phyloP scores from a whole-genome alignment of 2,113 vertebrate genomes.

The Heloderma charlesbogerti region DNA sequence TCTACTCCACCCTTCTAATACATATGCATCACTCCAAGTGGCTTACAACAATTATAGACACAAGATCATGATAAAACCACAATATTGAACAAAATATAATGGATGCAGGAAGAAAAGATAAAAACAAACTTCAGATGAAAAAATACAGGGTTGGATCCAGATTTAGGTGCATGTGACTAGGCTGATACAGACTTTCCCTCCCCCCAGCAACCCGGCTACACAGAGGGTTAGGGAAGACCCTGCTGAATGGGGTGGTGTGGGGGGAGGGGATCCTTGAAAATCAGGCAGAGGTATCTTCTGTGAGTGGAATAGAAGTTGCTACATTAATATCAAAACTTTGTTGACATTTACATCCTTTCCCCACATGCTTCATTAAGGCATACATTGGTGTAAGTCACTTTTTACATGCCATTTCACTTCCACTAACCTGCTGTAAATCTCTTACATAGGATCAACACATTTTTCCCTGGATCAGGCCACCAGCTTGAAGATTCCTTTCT shows the following conservation, averaged over 20 bases:
- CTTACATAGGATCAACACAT: background rate
- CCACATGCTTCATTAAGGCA: background rate
- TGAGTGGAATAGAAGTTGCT: background rate
- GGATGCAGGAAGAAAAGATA: background rate
- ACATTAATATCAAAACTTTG: background rate
- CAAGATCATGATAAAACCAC: background rate
- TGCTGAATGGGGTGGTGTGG: no score
- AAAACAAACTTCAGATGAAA: background rate
- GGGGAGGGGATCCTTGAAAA: no score
- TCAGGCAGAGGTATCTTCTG: no score
- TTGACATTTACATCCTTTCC: background rate
- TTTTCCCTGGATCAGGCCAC: background rate
- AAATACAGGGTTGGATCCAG: background rate
- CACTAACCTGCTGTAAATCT: background rate
- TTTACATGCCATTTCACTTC: background rate
- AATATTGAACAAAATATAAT: background rate
- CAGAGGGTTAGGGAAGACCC: no score
- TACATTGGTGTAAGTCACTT: background rate
- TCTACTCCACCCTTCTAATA: background rate
- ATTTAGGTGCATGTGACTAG: no score
- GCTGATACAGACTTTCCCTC: no score
- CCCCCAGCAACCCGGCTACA: no score
- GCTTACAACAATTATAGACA: background rate
- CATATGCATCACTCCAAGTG: background rate
- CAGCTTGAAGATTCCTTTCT: background rate